phyloP scores from a whole-genome alignment of 2,888 invertebrate genomes.

The Pachliopta kotzebuea region DNA sequence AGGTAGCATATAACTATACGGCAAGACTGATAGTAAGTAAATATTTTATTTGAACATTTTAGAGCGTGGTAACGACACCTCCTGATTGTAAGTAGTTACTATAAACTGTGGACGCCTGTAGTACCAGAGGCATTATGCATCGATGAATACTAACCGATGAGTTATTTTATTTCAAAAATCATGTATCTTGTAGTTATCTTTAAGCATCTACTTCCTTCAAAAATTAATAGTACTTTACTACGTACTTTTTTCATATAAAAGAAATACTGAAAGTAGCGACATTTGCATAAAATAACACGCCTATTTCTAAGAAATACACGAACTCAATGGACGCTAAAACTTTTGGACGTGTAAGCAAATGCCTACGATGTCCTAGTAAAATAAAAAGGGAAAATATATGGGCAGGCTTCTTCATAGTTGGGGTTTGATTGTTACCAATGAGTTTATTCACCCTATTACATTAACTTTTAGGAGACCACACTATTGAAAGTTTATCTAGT shows the following conservation, averaged over 20 bases:
- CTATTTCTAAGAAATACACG: conserved; percentile 10
- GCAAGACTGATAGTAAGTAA: too few relatives aligned
- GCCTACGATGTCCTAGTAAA: conserved; percentile 4
- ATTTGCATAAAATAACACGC: conserved; percentile 23
- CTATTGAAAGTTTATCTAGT: conserved; percentile 11
- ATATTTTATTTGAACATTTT: too few relatives aligned
- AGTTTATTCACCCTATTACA: conserved; percentile 11
- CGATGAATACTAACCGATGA: too few relatives aligned
- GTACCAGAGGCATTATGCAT: too few relatives aligned
- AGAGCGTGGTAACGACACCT: too few relatives aligned
- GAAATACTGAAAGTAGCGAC: conserved; percentile 1
- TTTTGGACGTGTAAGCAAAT: conserved; percentile 21
- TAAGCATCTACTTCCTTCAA: background rate
- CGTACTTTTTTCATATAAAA: too few relatives aligned
- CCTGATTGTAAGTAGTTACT: too few relatives aligned
- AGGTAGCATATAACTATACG: too few relatives aligned
- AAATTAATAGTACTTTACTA: background rate
- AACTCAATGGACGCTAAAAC: background rate
- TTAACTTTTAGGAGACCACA: background rate
- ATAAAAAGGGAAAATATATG: conserved; percentile 8
- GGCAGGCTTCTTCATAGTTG: conserved; percentile 4
- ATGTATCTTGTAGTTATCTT: background rate
- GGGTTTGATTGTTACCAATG: conserved; percentile 11
- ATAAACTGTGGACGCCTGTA: too few relatives aligned
- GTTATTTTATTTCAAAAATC: background rate